These are phyloP conservation scores for Tanytarsus gracilentus DNA, from an alignment of 2,888 invertebrate genomes.

Conservation along the genomic window DNA sequence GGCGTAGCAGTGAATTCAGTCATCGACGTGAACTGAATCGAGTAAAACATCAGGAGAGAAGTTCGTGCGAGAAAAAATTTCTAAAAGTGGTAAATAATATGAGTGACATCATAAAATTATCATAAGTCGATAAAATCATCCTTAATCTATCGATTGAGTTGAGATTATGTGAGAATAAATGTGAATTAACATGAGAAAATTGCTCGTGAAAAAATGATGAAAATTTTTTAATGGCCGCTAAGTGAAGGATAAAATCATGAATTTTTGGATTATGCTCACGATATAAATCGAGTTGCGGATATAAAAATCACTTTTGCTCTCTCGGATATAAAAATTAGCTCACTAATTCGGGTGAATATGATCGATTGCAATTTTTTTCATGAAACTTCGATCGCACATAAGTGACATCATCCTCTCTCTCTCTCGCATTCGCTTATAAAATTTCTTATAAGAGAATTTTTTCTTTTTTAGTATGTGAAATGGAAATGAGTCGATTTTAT, in stretches of 20 bases:
- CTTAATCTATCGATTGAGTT: conserved; percentile 9
- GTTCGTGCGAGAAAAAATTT: conserved; percentile 10
- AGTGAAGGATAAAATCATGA: not conserved
- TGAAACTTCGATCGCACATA: not conserved
- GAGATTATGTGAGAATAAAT: not conserved
- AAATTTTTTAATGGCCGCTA: conserved; percentile 27
- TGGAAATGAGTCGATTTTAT: conserved; percentile 11
- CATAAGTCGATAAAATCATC: not conserved
- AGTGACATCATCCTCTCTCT: conserved; percentile 1
- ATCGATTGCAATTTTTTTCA: not conserved
- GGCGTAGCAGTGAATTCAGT: conserved; percentile 9
- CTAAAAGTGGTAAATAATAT: conserved; percentile 17
- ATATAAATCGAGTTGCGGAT: not conserved
- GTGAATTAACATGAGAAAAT: conserved; percentile 10
- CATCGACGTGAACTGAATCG: not conserved
- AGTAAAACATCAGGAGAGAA: conserved; percentile 9
- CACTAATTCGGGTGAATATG: conserved; percentile 1
- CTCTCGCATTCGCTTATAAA: too few relatives aligned
- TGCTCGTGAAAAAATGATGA: not conserved
- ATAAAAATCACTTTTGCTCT: not conserved
- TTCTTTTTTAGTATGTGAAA: not conserved
- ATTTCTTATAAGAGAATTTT: conserved; percentile 8
- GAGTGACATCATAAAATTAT: conserved; percentile 7
- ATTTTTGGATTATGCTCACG: not conserved
- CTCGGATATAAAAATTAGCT: too few relatives aligned